Evolutionary conservation across 2,888 invertebrate species (phyloP).

Genomic region (Ellobium chinense): DNA sequence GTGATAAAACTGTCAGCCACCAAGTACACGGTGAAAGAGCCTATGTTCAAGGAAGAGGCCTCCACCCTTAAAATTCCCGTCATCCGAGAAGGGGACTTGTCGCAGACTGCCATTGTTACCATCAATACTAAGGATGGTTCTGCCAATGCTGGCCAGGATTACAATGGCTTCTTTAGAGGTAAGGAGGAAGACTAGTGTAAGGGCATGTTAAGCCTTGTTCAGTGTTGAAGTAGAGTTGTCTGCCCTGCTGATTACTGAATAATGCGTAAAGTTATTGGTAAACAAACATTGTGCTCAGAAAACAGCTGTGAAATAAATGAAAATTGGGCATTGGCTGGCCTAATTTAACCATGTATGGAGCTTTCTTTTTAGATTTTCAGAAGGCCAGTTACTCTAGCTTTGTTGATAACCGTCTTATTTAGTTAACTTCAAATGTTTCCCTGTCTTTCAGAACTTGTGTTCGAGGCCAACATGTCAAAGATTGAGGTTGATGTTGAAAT

Average conservation of each 20-base stretch:
- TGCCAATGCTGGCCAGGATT: conserved; percentile 77
- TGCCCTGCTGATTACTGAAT: too few species aligned
- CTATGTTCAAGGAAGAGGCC: conserved; percentile 69
- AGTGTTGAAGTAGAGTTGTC: too few species aligned
- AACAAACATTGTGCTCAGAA: not conserved
- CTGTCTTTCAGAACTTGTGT: conserved; percentile 75
- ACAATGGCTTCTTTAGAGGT: conserved; percentile 76
- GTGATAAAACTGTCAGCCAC: conserved; percentile 73
- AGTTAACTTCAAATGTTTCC: not conserved
- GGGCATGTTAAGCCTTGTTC: too few species aligned
- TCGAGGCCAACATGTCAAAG: conserved; percentile 71
- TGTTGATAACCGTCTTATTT: not conserved
- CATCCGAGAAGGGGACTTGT: conserved; percentile 74
- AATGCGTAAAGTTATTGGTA: too few species aligned
- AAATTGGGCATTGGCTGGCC: too few species aligned
- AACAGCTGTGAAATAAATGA: too few species aligned
- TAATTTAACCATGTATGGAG: too few species aligned
- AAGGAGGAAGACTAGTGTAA: too few species aligned
- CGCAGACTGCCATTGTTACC: conserved; percentile 70
- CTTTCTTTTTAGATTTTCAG: too few species aligned
- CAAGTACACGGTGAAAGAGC: conserved; percentile 75
- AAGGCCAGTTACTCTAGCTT: not conserved
- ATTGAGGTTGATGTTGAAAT: conserved; percentile 74
- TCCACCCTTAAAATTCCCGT: conserved; percentile 71
- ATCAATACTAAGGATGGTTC: conserved; percentile 78